Percentiles rank a stretch among this genome's conserved stretches.
phyloP scores from a whole-genome alignment of 2,797 vertebrate species.

The Fringilla coelebs region DNA sequence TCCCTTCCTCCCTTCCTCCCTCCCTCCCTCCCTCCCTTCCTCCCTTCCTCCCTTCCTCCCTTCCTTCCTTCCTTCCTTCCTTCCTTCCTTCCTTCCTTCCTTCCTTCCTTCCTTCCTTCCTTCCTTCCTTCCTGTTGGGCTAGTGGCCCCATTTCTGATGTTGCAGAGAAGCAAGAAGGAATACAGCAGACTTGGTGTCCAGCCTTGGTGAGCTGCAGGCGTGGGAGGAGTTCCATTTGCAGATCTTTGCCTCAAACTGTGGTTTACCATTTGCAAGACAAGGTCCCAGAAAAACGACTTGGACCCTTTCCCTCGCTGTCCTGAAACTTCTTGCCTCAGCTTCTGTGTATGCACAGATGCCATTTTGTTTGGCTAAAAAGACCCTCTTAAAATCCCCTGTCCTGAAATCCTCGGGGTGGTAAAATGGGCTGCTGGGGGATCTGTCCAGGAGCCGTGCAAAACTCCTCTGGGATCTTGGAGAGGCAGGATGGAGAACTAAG shows the following conservation, averaged over 20 bases:
- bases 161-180: neutral
- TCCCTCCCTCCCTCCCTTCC: neutral
- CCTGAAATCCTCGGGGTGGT: neutral
- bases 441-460: accelerated
- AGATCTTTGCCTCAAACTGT: neutral
- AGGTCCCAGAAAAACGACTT: neutral
- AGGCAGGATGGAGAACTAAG: neutral
- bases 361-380: neutral
- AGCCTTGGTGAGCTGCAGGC: accelerated
- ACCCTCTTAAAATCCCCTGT: neutral
- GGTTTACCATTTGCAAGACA: neutral
- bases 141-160: neutral
- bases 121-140: neutral
- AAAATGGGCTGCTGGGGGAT: neutral
- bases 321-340: neutral
- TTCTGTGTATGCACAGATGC: neutral
- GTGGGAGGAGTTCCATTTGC: neutral
- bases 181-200: neutral
- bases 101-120: neutral
- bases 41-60: neutral
- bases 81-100: neutral
- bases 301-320: neutral
- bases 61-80: neutral
- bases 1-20: too few relatives aligned
- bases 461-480: neutral